Base-by-base conservation (phyloP, 2,888 invertebrate species). In the Drosophila meridionalis region DNA sequence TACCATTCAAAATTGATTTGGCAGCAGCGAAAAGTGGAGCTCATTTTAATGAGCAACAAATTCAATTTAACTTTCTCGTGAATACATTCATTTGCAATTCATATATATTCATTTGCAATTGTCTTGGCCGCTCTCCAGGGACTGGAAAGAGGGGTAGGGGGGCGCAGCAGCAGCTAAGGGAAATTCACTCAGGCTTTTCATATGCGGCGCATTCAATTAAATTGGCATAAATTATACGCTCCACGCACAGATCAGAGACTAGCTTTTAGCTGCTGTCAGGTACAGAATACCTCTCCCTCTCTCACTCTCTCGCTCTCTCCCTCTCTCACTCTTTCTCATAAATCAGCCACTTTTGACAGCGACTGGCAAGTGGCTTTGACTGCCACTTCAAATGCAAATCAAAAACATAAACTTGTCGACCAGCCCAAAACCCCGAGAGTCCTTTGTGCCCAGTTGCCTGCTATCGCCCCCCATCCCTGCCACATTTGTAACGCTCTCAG, bases 151-250 rank as follows among this genome's bases (percentile, higher is more conserved):
- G 50, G 47, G 50, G 42, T 40, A 42, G 43, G 26, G 48, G 59
- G 12, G 45, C 26, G 6, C 30, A 38, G 9, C 48, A 32, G 14
- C 57, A 38, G 36, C 47, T 26, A 34, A 45, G 34, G 40, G 42
- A 12, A 38, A 53, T 26, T 28, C 52, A 59, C 47, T 47, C 64
- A 45, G 56, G n/a, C 55, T 47, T 55, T 77, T 77, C 78, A 68
- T 78, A 71, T 76, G 76, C 71, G 69, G 74, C 61, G 72, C 77
- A 79, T 82, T 85, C 87, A 87, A 87, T 91, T 90, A 82, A 84
- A 85, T 90, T 89, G 85, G 83, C 87, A 89, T 90, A 85, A 87
- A 91, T 90, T 91, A 90, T 76, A 80, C 79, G 76, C 72, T 65
- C 76, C 64, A 45, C 40, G 72, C 65, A 56, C 70, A 66, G 70